phyloP scores from a whole-genome alignment of 2,113 vertebrate species.

The Ancistrus triradiatus region DNA sequence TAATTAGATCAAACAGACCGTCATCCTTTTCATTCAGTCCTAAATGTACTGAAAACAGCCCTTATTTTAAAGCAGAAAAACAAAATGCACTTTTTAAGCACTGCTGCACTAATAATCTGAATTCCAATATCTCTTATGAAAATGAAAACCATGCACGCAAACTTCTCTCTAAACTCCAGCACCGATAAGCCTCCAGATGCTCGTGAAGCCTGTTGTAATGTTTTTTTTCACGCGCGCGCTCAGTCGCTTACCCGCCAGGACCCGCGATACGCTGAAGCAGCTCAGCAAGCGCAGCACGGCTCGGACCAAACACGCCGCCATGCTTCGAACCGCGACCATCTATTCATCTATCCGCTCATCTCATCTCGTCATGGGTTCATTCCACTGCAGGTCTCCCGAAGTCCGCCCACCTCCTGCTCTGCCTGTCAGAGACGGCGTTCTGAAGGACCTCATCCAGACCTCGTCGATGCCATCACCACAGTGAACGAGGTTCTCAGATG shows the following conservation, averaged over 20 bases:
- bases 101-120: too few species aligned
- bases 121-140: too few species aligned
- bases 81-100: too few species aligned
- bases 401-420: background rate
- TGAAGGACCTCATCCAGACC: background rate
- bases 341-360: slow-evolving; percentile 46
- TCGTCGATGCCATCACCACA: too few species aligned
- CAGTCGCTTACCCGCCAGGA: slow-evolving; percentile 67
- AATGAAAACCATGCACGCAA: too few species aligned
- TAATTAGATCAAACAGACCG: too few species aligned
- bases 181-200: background rate
- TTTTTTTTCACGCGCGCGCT: background rate
- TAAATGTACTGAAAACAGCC: too few species aligned
- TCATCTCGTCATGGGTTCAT: slow-evolving; percentile 25
- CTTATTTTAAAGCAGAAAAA: too few species aligned
- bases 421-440: background rate
- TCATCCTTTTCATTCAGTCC: too few species aligned
- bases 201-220: slow-evolving; percentile 17
- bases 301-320: slow-evolving; percentile 59
- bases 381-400: background rate
- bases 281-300: slow-evolving; percentile 58
- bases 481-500: too few species aligned
- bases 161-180: too few species aligned
- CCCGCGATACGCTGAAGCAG: slow-evolving; percentile 60
- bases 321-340: slow-evolving; percentile 57